phyloP scores from a whole-genome alignment of 2,113 vertebrate genomes.

The Sebastes fasciatus region DNA sequence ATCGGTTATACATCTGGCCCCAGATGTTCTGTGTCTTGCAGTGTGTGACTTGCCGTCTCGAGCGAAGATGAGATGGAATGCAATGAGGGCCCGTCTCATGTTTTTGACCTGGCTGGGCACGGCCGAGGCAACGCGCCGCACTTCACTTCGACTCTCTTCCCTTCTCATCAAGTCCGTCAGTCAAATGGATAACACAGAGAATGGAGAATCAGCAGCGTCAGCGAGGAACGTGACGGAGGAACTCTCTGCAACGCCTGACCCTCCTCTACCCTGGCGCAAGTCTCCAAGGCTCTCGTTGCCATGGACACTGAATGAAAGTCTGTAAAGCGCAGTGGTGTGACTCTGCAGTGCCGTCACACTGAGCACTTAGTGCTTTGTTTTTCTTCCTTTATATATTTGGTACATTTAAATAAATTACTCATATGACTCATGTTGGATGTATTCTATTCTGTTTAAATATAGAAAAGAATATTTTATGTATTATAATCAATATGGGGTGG shows the following conservation, averaged over 20 bases:
- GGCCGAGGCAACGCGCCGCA: neutral
- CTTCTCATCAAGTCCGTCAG: constrained; percentile 37
- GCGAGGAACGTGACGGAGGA: constrained; percentile 53
- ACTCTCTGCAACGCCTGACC: constrained; percentile 57
- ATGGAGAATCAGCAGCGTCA: constrained; percentile 50
- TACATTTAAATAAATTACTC: neutral
- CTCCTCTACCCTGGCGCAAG: constrained; percentile 42
- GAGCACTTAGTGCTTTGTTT: neutral
- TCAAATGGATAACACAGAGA: constrained; percentile 53
- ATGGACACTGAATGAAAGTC: constrained; percentile 71
- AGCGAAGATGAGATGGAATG: neutral
- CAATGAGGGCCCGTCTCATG: neutral
- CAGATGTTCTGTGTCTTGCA: neutral
- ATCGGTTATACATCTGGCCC: neutral
- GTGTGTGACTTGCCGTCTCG: neutral
- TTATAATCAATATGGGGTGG: neutral
- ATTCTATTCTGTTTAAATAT: neutral
- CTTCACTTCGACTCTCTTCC: constrained; percentile 20
- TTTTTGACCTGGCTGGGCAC: neutral
- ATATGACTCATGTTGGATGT: neutral
- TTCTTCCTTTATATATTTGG: neutral
- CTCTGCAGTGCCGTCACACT: constrained; percentile 39
- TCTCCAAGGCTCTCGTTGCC: constrained; percentile 72
- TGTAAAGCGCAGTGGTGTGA: constrained; percentile 30
- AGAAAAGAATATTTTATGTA: neutral